Base-by-base conservation (phyloP, 2,113 vertebrate genomes). In the Dromaius novaehollandiae region DNA sequence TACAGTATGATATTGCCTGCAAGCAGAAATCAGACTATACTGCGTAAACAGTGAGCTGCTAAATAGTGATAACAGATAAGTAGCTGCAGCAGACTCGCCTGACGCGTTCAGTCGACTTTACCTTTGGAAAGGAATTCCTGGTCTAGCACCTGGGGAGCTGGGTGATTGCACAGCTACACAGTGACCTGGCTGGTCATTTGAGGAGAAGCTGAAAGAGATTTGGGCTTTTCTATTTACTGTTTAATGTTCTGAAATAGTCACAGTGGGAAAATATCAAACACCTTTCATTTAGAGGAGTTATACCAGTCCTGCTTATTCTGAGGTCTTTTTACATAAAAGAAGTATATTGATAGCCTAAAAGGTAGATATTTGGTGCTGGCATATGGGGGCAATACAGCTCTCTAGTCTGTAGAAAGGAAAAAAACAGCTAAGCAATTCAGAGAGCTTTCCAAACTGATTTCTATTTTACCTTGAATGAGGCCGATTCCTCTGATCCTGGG, bases 1-100 rank as follows among this genome's bases (percentile, higher is more conserved):
- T 93, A 42, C 51, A 82, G 51, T 61, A 84, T 38, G 81, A 40
- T 85, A 89, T 88, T 95, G 90, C 93, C 77, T 93, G 74, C 28
- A 96, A 83, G 84, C 25, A 93, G 87, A 96, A 97, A 94, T 63
- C 55, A 79, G 66, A 70, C 46, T 44, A 13, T 18, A 48, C 38
- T 74, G 48, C 60, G 70, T 89, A 95, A 97, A 96, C 51, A 83
- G 24, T 36, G 77, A 88, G 73, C 38, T 93, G 70, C 55, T 81
- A 95, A 86, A 90, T 17, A 86, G 44, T 80, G 90, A 50, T 61
- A 80, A 34, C 55, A 56, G 74, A 13, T 82, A 93, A 87, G 36
- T 42, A 42, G n/a, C 9, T 46, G 38, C 58, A 77, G 51, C 46
- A 40, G 50, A 7, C 60, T 82, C 58, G n/a, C 77, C 53, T 2